Evolutionary conservation across 2,113 vertebrate species (phyloP).

Genomic region (Peromyscus californicus): DNA sequence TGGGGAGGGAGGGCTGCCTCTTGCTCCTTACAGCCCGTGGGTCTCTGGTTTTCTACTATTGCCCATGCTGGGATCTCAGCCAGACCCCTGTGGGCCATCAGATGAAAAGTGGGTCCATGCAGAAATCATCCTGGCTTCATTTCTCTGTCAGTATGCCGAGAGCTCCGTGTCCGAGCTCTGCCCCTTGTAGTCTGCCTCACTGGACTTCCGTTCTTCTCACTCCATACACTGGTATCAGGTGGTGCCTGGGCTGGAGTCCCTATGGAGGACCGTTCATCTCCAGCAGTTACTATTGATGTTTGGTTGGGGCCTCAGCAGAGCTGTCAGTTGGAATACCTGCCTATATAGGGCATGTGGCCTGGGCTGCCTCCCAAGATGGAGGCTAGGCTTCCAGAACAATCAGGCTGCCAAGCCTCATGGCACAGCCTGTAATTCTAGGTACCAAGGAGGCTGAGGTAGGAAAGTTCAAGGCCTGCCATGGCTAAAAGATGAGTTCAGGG

Average conservation of each 20-base stretch:
- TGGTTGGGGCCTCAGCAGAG: background rate
- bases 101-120: background rate
- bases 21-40: background rate
- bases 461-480: background rate
- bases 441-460: background rate
- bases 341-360: background rate
- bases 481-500: background rate
- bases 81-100: background rate
- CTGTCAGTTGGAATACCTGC: background rate
- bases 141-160: background rate
- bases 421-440: background rate
- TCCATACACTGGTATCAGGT: background rate
- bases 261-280: background rate
- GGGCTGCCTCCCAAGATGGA: background rate
- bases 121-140: background rate
- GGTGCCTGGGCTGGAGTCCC: background rate
- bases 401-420: background rate
- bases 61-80: background rate
- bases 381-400: background rate
- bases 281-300: background rate
- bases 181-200: background rate
- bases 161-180: background rate
- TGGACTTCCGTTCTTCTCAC: background rate
- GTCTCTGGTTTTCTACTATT: slow-evolving; percentile 15
- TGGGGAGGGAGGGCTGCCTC: background rate